A percentile compares a stretch with the other conserved stretches of the same genome.
phyloP scores from a whole-genome alignment of 2,888 invertebrate species.

The Eupeodes luniger region DNA sequence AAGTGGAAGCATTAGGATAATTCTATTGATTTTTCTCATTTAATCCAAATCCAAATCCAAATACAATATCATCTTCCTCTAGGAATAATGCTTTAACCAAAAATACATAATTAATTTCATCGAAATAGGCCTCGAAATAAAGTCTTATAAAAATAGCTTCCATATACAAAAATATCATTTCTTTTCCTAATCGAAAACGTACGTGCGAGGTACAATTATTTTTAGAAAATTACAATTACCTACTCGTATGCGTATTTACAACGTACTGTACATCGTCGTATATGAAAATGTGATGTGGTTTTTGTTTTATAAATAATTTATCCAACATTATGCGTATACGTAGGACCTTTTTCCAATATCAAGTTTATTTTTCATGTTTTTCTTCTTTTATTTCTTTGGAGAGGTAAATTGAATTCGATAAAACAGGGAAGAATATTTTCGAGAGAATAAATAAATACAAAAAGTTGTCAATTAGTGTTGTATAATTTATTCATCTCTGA shows the following conservation, averaged over 20 bases:
- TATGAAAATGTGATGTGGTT: not conserved
- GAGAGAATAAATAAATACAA: not conserved
- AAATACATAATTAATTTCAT: not conserved
- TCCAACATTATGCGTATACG: not conserved
- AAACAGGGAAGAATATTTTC: not conserved
- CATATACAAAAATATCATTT: not conserved
- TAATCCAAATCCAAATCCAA: too few species aligned
- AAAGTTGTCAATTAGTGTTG: slow-evolving; percentile 5
- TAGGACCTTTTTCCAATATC: not conserved
- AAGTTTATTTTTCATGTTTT: not conserved
- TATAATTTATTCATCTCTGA: slow-evolving; percentile 9
- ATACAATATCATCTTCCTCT: not conserved
- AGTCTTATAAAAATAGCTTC: not conserved
- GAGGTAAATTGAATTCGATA: not conserved
- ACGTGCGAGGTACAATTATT: not conserved
- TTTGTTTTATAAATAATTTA: slow-evolving; percentile 1
- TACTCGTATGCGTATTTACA: not conserved
- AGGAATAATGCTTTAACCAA: not conserved
- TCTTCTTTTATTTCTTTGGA: too few species aligned
- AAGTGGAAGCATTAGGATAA: not conserved
- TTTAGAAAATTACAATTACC: slow-evolving; percentile 2
- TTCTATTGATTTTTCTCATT: not conserved
- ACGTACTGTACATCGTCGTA: too few species aligned
- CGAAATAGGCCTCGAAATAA: not conserved
- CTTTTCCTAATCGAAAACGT: not conserved